phyloP scores from a whole-genome alignment of 2,888 invertebrate genomes.

The Trissoscelio sp. region DNA sequence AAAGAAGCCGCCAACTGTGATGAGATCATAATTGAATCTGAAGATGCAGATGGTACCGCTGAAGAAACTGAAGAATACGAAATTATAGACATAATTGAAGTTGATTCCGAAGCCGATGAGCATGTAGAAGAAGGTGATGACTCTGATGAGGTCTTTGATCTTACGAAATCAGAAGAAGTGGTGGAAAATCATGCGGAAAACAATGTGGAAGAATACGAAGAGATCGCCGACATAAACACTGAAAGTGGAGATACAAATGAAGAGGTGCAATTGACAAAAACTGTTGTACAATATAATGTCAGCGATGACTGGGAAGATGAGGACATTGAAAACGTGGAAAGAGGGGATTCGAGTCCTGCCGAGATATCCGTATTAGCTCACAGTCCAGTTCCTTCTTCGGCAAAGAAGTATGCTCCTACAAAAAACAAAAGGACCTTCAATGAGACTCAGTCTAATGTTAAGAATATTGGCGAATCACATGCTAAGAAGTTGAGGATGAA shows the following conservation, averaged over 20 bases:
- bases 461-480: slow-evolving; percentile 21
- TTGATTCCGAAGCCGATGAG: too few relatives aligned
- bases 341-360: slow-evolving; percentile 44
- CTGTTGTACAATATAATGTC: slow-evolving; percentile 77
- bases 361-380: slow-evolving; percentile 10
- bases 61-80: slow-evolving; percentile 80
- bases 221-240: background rate
- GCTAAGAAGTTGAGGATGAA: slow-evolving; percentile 66
- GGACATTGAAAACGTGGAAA: slow-evolving; percentile 72
- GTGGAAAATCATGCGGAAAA: slow-evolving; percentile 27
- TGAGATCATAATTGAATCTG: slow-evolving; percentile 77
- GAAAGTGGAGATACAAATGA: slow-evolving; percentile 19
- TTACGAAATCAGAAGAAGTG: too few relatives aligned
- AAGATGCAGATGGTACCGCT: slow-evolving; percentile 73
- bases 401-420: slow-evolving; percentile 23
- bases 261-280: slow-evolving; percentile 46
- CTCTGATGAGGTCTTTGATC: slow-evolving; percentile 40
- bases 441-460: slow-evolving; percentile 28
- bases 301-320: slow-evolving; percentile 82
- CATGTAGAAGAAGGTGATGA: slow-evolving; percentile 77
- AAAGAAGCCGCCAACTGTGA: slow-evolving; percentile 75
- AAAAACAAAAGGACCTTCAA: slow-evolving; percentile 44
- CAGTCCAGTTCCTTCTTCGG: background rate
- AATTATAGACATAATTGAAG: slow-evolving; percentile 79
- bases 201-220: slow-evolving; percentile 19